Conservation (phyloP, 2,888 invertebrate genomes). For the Neoitamus cyanurus region DNA sequence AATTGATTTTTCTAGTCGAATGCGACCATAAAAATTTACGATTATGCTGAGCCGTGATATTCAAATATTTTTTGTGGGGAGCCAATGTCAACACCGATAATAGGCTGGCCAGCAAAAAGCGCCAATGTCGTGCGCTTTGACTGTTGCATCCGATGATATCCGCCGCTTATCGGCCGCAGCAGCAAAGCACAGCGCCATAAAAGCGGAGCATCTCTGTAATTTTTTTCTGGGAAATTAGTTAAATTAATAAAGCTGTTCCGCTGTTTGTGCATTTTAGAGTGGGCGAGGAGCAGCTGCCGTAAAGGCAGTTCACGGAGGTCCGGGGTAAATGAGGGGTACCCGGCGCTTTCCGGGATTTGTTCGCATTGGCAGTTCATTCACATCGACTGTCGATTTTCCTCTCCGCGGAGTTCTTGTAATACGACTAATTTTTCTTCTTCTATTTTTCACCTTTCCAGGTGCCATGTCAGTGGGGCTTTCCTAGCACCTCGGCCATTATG, state of each 20-base stretch:
- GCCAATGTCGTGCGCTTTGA: neutral
- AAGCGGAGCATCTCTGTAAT: neutral
- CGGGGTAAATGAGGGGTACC: neutral
- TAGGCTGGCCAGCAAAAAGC: neutral
- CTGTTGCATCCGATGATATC: neutral
- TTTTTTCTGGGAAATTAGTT: neutral
- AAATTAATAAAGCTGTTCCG: neutral
- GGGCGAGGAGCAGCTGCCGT: neutral
- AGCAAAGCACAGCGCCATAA: neutral
- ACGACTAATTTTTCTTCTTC: neutral
- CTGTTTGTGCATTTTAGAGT: neutral
- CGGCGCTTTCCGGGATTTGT: neutral
- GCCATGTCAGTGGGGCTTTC: neutral
- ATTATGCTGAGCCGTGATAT: slow-evolving; percentile 12
- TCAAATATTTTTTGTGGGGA: neutral
- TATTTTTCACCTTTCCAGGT: neutral
- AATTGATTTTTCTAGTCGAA: slow-evolving; percentile 25
- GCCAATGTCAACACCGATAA: neutral
- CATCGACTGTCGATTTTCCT: neutral
- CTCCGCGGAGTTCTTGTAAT: neutral
- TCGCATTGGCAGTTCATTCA: neutral
- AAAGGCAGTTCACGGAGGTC: neutral
- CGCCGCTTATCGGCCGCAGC: neutral
- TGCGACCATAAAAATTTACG: slow-evolving; percentile 22
- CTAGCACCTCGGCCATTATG: neutral